Evolutionary conservation across 2,888 invertebrate genomes (phyloP).

Genomic region (Tridacna gigas): DNA sequence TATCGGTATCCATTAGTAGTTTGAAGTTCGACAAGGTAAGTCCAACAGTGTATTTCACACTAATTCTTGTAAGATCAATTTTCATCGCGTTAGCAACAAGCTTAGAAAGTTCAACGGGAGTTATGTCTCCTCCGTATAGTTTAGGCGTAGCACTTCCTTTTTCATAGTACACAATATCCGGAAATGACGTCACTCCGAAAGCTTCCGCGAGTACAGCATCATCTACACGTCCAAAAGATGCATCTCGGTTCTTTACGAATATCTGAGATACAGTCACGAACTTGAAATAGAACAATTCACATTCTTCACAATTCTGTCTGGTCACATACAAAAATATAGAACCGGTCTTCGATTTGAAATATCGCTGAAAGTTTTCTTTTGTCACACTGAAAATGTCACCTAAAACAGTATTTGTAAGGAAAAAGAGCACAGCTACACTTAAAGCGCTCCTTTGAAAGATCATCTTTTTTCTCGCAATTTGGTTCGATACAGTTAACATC

Average conservation of each 20-base stretch:
- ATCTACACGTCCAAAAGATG: conserved; percentile 67
- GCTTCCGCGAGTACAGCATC: conserved; percentile 59
- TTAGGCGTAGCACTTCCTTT: conserved; percentile 57
- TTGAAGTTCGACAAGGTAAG: conserved; percentile 42
- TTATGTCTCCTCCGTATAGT: conserved; percentile 48
- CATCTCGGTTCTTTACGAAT: conserved; percentile 63
- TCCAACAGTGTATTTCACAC: conserved; percentile 35
- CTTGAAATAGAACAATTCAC: conserved; percentile 67
- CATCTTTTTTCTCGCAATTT: no score
- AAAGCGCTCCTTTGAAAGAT: no score
- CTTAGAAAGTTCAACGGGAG: conserved; percentile 34
- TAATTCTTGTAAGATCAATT: conserved; percentile 14
- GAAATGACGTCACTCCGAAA: conserved; percentile 56
- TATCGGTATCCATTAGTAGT: conserved; percentile 38
- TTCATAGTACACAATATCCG: conserved; percentile 60
- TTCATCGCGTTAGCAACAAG: conserved; percentile 35
- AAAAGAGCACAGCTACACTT: no score
- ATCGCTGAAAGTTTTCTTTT: conserved; percentile 28
- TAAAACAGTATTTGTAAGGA: background rate
- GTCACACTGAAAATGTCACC: conserved; percentile 34
- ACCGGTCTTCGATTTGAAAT: conserved; percentile 34
- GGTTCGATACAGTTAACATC: no score
- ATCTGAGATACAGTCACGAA: conserved; percentile 69
- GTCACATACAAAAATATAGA: conserved; percentile 50
- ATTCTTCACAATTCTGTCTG: conserved; percentile 60